phyloP scores from a whole-genome alignment of 2,888 invertebrate genomes.

The Linnaemya vulpina region DNA sequence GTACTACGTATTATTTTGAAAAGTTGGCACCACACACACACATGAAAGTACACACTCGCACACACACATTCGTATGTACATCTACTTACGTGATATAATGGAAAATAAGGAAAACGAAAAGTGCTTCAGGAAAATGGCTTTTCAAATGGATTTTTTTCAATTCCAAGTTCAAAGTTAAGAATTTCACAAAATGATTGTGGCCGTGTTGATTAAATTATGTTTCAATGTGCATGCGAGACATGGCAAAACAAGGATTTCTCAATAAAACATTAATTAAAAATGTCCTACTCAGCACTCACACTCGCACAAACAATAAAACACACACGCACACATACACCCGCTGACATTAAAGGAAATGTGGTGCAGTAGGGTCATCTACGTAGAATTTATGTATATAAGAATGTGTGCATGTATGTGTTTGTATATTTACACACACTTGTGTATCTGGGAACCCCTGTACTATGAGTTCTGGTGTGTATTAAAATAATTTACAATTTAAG shows the following conservation, averaged over 20 bases:
- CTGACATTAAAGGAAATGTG: slow-evolving; percentile 36
- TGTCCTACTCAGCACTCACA: not conserved
- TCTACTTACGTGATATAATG: not conserved
- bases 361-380: slow-evolving; percentile 59
- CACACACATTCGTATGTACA: too few species aligned
- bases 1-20: slow-evolving; percentile 28
- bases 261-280: not conserved
- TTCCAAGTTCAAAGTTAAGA: slow-evolving; percentile 68
- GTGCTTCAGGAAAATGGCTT: too few species aligned
- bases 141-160: slow-evolving; percentile 28
- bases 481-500: slow-evolving; percentile 54
- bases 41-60: too few species aligned
- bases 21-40: not conserved
- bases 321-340: not conserved
- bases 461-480: not conserved
- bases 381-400: not conserved
- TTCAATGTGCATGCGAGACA: not conserved
- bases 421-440: not conserved
- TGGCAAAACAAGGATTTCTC: not conserved
- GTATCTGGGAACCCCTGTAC: not conserved
- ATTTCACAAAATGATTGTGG: not conserved
- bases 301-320: not conserved
- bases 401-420: not conserved
- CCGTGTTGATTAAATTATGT: not conserved
- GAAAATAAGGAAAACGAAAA: not conserved